phyloP scores from a whole-genome alignment of 2,888 invertebrate genomes.

The Plebejus melissa region DNA sequence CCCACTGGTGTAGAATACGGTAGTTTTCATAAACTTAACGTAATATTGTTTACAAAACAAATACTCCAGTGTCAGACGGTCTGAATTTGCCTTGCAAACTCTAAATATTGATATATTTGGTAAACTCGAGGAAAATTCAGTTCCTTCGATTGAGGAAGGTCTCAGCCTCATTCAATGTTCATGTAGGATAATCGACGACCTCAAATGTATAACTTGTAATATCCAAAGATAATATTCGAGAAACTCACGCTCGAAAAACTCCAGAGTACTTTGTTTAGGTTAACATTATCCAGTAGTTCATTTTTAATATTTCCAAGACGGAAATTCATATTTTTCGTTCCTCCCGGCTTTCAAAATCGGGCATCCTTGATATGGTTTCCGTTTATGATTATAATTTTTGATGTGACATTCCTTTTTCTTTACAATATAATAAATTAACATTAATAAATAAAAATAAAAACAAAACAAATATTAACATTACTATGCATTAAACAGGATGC shows the following conservation, averaged over 20 bases:
- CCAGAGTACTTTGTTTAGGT: constrained; percentile 3
- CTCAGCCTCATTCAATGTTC: not conserved
- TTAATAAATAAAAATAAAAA: too few relatives aligned
- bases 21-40: constrained; percentile 22
- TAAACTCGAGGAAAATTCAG: constrained; percentile 1
- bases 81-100: constrained; percentile 14
- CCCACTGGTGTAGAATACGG: constrained; percentile 22
- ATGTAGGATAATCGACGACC: constrained; percentile 13
- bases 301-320: not conserved
- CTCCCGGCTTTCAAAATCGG: not conserved
- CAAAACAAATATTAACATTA: not conserved
- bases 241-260: constrained; percentile 12
- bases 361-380: not conserved
- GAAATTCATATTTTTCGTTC: not conserved
- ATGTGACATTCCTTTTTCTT: not conserved
- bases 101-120: constrained; percentile 21
- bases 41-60: constrained; percentile 30
- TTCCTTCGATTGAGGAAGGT: not conserved
- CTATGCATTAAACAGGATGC: too few relatives aligned
- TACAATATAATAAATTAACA: not conserved
- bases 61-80: not conserved
- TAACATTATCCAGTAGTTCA: not conserved
- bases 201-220: constrained; percentile 15
- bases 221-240: constrained; percentile 5
- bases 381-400: not conserved